Percentiles rank a stretch among this genome's conserved stretches.
These are phyloP conservation scores for Sebastes vulpes DNA, from an alignment of 2,797 vertebrate species.

Conservation along the genomic window DNA sequence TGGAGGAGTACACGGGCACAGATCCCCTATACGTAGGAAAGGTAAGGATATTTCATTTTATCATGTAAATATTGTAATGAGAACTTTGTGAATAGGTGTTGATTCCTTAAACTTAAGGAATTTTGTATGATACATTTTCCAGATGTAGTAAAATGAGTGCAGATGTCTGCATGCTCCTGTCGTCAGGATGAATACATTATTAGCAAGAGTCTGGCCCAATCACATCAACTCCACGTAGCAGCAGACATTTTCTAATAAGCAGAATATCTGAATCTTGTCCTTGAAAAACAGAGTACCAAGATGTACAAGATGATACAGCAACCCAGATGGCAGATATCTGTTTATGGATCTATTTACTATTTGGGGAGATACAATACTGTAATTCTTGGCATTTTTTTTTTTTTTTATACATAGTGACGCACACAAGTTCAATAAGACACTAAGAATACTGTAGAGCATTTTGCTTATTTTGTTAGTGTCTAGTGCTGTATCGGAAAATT, in stretches of 20 bases:
- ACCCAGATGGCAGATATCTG: neutral
- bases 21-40: conserved; percentile 98
- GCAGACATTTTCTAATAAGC: conserved; percentile 10
- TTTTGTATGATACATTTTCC: neutral
- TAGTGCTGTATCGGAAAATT: neutral
- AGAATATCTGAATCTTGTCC: neutral
- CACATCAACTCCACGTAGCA: neutral
- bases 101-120: neutral
- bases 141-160: neutral
- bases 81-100: neutral
- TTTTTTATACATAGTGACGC: neutral
- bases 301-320: neutral
- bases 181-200: neutral
- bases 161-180: neutral
- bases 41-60: conserved; percentile 82
- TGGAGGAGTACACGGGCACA: conserved; percentile 98
- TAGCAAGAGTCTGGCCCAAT: neutral
- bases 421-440: neutral
- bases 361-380: neutral
- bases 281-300: neutral
- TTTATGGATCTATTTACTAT: neutral
- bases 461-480: neutral
- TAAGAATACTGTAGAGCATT: neutral
- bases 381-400: neutral
- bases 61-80: neutral